Base-by-base conservation (phyloP, 2,113 vertebrate genomes). In the Mugil cephalus region DNA sequence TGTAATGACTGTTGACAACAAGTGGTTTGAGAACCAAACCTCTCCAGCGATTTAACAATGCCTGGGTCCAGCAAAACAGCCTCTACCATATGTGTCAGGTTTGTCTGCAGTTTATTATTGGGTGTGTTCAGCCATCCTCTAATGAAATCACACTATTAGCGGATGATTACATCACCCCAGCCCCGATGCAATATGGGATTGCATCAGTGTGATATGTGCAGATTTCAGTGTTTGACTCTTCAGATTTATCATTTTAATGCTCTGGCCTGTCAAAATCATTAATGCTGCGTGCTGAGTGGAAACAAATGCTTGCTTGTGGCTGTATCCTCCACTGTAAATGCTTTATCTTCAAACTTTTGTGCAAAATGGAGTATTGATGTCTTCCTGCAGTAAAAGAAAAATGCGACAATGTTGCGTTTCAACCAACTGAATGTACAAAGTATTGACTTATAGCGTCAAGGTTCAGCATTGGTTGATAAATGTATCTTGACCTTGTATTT, bases 131-230 rank as follows among this genome's bases (percentile, higher is more conserved):
- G 40, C 45, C 46, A 15, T 68, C 11, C 53, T 50, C 62, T 77
- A 36, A 84, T 84, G 74, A 88, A 88, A 82, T 89, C 82, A 78
- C 21, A 64, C 74, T 74, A 74, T 71, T 87, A 73, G 77, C 87
- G 69, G 67, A 61, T 69, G 69, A 85, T 89, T 72, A 79, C 86
- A 80, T 89, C 87, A 91, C 58, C 8, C 0, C 1, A 52, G 67
- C 64, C 55, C 58, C 59, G 60, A 79, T 79, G 74, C 69, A 83
- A 65, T 58, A 52, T 52, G 52, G 60, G 24, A 70, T 86, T 91
- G 78, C 80, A 3, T 91, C 74, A 88, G 30, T 21, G 50, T 9
- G 11, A 69, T 64, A 80, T 36, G 11, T 34, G 40, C 58, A 74
- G 72, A 73, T 43, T 77, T 70, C 36, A 35, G 63, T 45, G 40